These are phyloP conservation scores for Saccostrea glomerata DNA, from an alignment of 1,140 invertebrate genomes.

Conservation along the genomic window DNA sequence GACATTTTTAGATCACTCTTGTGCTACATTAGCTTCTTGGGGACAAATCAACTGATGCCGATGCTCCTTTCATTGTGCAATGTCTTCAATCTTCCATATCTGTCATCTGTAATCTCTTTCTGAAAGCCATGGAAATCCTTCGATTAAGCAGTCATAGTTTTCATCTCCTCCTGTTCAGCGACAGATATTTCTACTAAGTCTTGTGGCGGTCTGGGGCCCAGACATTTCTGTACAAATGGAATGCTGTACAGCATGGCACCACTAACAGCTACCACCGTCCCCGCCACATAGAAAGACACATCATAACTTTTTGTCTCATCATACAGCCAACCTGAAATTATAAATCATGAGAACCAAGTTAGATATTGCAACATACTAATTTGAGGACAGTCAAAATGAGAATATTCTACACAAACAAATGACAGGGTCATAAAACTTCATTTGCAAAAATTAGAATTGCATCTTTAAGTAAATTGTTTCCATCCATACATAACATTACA, in stretches of 20 bases:
- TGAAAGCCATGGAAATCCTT: neutral
- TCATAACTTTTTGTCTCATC: conserved; percentile 89
- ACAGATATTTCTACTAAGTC: conserved; percentile 2
- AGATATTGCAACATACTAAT: too few species aligned
- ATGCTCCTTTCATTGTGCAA: neutral
- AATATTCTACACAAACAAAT: too few species aligned
- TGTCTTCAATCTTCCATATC: neutral
- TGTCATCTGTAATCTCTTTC: neutral
- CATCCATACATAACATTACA: too few species aligned
- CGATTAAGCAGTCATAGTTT: neutral
- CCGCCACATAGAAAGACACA: conserved; percentile 90
- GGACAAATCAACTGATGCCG: neutral
- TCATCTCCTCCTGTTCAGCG: neutral
- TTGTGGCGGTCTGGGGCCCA: conserved; percentile 36
- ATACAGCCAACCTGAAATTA: conserved; percentile 85
- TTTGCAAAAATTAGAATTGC: too few species aligned
- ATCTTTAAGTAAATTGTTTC: too few species aligned
- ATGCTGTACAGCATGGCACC: conserved; percentile 93
- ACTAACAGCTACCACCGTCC: conserved; percentile 89
- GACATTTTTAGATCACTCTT: too few species aligned
- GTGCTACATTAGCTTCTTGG: too few species aligned
- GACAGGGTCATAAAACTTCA: too few species aligned
- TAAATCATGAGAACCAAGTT: conserved; percentile 51
- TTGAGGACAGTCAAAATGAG: too few species aligned
- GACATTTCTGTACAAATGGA: conserved; percentile 85